These are phyloP conservation scores for Vulpes lagopus DNA, from an alignment of 2,113 vertebrate species.

Conservation along the genomic window DNA sequence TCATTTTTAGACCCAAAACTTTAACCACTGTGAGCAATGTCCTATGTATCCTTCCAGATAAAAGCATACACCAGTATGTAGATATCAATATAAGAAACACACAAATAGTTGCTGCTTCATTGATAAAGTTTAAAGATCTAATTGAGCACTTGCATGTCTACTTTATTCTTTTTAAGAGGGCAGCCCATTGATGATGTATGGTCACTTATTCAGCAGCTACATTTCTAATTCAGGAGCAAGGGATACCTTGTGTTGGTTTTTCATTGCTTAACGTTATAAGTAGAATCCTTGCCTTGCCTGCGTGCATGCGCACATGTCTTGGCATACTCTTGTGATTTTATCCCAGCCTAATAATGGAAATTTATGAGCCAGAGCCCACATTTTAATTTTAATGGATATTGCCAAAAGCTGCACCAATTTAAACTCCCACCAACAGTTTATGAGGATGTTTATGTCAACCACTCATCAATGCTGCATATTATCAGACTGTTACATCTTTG, in stretches of 20 bases:
- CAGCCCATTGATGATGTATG: neutral
- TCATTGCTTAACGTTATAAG: neutral
- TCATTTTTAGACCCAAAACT: neutral
- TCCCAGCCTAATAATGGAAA: neutral
- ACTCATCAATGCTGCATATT: neutral
- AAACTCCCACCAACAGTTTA: slow-evolving; percentile 53
- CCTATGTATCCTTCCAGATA: neutral
- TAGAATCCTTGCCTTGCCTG: neutral
- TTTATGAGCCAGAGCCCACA: neutral
- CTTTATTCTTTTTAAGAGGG: neutral
- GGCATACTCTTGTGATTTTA: neutral
- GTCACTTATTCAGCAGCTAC: neutral
- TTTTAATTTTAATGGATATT: slow-evolving; percentile 39
- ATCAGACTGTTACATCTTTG: neutral
- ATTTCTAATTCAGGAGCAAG: neutral
- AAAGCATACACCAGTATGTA: neutral
- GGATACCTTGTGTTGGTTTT: neutral
- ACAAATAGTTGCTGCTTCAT: neutral
- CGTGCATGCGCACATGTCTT: neutral
- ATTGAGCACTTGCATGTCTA: neutral
- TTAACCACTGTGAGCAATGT: neutral
- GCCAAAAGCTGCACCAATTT: neutral
- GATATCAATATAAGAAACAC: neutral
- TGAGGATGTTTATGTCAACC: neutral
- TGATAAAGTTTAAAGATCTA: neutral